These are phyloP conservation scores for Arothron firmamentum DNA, from an alignment of 2,113 vertebrate genomes.

Conservation along the genomic window DNA sequence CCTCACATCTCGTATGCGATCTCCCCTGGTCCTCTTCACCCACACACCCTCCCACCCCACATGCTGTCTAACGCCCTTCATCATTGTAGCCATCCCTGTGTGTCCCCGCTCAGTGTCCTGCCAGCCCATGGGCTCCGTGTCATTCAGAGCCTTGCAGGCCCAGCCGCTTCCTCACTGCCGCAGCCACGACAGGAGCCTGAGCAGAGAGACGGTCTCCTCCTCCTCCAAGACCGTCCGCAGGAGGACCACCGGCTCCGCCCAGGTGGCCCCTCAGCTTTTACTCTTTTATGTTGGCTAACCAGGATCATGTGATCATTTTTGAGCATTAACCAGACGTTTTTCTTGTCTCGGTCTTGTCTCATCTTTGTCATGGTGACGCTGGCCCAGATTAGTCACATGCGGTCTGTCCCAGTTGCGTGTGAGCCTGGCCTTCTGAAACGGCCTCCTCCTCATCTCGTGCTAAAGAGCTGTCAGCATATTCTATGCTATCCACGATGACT, in stretches of 20 bases:
- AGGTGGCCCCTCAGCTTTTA: constrained; percentile 45
- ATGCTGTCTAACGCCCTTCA: constrained; percentile 68
- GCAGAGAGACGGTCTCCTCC: constrained; percentile 74
- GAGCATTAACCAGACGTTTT: too few species aligned
- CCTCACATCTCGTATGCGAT: constrained; percentile 2
- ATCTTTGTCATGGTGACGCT: not conserved
- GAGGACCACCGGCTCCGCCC: constrained; percentile 69
- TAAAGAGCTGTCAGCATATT: too few species aligned
- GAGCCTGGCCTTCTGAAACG: too few species aligned
- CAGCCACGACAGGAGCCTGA: constrained; percentile 79
- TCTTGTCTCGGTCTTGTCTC: not conserved
- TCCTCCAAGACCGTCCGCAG: constrained; percentile 71
- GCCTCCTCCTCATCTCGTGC: too few species aligned
- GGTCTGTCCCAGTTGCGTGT: constrained; percentile 4
- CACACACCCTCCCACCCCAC: constrained; percentile 35
- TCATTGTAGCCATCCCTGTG: constrained; percentile 89
- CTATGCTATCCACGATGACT: too few species aligned
- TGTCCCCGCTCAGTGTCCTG: constrained; percentile 99
- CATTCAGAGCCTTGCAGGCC: constrained; percentile 84
- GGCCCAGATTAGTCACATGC: constrained; percentile 18
- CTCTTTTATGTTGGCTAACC: not conserved
- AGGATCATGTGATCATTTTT: too few species aligned
- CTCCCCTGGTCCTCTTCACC: not conserved
- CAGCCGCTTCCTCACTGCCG: constrained; percentile 77
- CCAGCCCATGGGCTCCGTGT: constrained; percentile 87